Base-by-base conservation (phyloP, 2,888 invertebrate genomes). In the Drosophila affinis region DNA sequence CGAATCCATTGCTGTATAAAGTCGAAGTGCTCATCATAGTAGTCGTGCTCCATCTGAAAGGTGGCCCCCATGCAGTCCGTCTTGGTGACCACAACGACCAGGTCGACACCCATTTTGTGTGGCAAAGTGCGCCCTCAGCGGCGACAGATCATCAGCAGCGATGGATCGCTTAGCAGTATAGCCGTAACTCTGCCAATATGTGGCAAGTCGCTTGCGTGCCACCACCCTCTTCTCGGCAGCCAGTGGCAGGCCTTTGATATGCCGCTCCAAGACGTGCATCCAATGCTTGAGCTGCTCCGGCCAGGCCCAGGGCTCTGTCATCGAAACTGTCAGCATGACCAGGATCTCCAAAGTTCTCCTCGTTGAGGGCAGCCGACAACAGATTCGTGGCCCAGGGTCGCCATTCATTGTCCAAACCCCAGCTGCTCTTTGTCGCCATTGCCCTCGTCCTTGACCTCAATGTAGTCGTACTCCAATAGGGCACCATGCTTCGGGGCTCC, bases 1-100 rank as follows among this genome's bases (percentile, higher is more conserved):
- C 99, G 94, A 84, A 99, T 95, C 96, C 98, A 98, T 92, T 98
- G 98, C 93, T 99, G 98, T 94, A 99, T 98, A 93, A 98, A 99
- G 93, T 99, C 99, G 91, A 99, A 97, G 93, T 99, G 98, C 93
- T 99, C 99, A 92, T 99, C 99, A 91, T 97, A 95, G 92, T 97
- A 99, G 92, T 99, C 99, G 91, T 97, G 96, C 91, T 99, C 98
- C 92, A 98, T 98, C 92, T 99, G 99, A 91, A 99, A 93, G 53
- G 96, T 96, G 90, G 96, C 96, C 0, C 1, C 14, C 96, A 99
- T 99, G 93, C 97, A 98, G 94, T 99, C 99, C 91, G 98, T 98
- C 97, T 97, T 99, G 79, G 99, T 98, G 84, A 98, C 96, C 83
- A 99, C 98, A 72, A 99, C 98, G 78, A 99, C 97, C 87, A 99